Conservation (phyloP, 2,113 vertebrate genomes). For the Heloderma charlesbogerti region DNA sequence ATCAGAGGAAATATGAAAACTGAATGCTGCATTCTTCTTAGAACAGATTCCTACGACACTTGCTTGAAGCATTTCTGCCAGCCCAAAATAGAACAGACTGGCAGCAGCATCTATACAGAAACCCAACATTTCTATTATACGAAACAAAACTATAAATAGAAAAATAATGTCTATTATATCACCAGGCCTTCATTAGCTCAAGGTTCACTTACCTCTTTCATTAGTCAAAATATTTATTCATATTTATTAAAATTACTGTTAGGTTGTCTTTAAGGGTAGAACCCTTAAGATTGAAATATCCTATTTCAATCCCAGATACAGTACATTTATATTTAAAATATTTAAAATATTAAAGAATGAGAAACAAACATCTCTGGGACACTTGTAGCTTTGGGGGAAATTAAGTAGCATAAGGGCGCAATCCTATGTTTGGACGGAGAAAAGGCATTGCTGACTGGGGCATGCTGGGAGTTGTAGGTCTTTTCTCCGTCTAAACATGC, state of each 20-base stretch:
- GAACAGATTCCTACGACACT: not conserved
- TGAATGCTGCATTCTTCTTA: not conserved
- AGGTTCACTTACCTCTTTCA: not conserved
- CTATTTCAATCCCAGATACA: too few species aligned
- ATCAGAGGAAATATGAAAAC: not conserved
- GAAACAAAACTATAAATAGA: not conserved
- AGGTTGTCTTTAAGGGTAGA: too few species aligned
- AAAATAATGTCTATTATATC: not conserved
- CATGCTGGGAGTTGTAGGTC: too few species aligned
- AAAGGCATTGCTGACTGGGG: too few species aligned
- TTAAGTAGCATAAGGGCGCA: too few species aligned
- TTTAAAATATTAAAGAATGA: not conserved
- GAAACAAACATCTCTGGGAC: not conserved
- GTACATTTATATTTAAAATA: too few species aligned
- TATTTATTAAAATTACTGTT: too few species aligned
- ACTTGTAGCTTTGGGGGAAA: not conserved
- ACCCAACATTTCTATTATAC: not conserved
- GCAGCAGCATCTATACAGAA: not conserved
- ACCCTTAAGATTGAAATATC: too few species aligned
- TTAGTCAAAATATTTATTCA: not conserved
- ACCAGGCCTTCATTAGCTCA: not conserved
- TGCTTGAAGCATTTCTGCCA: not conserved
- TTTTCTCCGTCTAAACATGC: too few species aligned
- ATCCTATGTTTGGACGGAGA: too few species aligned
- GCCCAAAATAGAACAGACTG: not conserved